Evolutionary conservation across 2,113 vertebrate genomes (phyloP).

Genomic region (Crotalus helleri): DNA sequence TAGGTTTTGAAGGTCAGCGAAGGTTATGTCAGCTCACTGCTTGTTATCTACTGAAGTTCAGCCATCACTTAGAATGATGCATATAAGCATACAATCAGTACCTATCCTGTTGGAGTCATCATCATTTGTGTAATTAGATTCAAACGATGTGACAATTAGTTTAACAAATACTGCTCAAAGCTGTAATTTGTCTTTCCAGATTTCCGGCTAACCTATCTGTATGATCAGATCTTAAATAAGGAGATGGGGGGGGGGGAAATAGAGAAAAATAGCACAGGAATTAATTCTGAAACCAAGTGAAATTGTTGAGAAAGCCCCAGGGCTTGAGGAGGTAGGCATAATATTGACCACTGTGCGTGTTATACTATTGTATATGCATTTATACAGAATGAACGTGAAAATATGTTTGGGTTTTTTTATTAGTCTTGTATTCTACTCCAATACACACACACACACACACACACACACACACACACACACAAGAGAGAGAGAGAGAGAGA

Average conservation of each 20-base stretch:
- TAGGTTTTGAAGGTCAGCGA: constrained; percentile 8
- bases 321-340: background rate
- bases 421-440: background rate
- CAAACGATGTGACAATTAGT: constrained; percentile 2
- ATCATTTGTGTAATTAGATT: background rate
- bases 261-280: background rate
- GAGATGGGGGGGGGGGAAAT: background rate
- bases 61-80: background rate
- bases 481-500: too few relatives aligned
- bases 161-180: constrained; percentile 18
- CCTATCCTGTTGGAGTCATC: background rate
- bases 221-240: background rate
- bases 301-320: background rate
- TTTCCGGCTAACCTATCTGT: background rate
- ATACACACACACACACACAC: background rate
- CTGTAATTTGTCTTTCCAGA: constrained; percentile 17
- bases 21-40: constrained; percentile 18
- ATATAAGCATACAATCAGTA: background rate
- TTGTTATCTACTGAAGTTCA: constrained; percentile 12
- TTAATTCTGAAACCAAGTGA: background rate
- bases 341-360: background rate
- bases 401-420: background rate
- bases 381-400: background rate
- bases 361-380: background rate
- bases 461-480: background rate